Conservation (phyloP, 1,140 invertebrate species). For the Zaprionus africanus region DNA sequence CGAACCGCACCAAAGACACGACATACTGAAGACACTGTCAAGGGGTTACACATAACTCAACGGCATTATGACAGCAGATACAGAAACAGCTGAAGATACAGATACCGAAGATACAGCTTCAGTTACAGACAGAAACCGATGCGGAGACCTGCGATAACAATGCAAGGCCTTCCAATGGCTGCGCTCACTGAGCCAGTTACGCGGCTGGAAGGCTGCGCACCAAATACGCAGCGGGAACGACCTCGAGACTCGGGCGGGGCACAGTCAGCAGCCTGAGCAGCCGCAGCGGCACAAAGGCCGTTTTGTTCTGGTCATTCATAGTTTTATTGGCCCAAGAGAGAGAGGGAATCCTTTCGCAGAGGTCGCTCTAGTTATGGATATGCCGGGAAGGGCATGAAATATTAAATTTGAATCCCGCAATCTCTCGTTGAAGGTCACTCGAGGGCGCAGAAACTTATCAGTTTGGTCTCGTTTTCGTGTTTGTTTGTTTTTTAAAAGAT, state of each 20-base stretch:
- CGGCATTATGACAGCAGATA: constrained; percentile 14
- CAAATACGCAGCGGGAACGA: constrained; percentile 74
- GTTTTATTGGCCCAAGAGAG: constrained; percentile 68
- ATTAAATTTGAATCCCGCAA: constrained; percentile 67
- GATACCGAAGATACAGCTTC: not conserved
- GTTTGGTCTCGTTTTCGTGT: constrained; percentile 68
- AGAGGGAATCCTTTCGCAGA: constrained; percentile 53
- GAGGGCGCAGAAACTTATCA: constrained; percentile 64
- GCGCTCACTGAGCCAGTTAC: constrained; percentile 53
- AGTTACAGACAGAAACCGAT: not conserved
- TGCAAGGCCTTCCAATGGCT: constrained; percentile 24
- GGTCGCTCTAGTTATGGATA: constrained; percentile 70
- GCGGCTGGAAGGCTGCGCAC: constrained; percentile 50
- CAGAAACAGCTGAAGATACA: constrained; percentile 1
- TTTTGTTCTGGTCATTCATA: constrained; percentile 82
- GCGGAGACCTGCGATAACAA: constrained; percentile 8
- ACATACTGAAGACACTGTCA: constrained; percentile 6
- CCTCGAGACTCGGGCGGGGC: constrained; percentile 53
- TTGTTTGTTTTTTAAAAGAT: constrained; percentile 29
- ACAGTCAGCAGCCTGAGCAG: constrained; percentile 10
- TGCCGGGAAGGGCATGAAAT: constrained; percentile 62
- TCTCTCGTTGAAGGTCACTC: constrained; percentile 61
- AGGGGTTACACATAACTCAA: constrained; percentile 49
- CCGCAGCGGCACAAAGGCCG: constrained; percentile 62
- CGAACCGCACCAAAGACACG: not conserved